A percentile compares a stretch with the other conserved stretches of the same genome.
Evolutionary conservation across 2,888 invertebrate species (phyloP).

Genomic region (Eupithecia inturbata): DNA sequence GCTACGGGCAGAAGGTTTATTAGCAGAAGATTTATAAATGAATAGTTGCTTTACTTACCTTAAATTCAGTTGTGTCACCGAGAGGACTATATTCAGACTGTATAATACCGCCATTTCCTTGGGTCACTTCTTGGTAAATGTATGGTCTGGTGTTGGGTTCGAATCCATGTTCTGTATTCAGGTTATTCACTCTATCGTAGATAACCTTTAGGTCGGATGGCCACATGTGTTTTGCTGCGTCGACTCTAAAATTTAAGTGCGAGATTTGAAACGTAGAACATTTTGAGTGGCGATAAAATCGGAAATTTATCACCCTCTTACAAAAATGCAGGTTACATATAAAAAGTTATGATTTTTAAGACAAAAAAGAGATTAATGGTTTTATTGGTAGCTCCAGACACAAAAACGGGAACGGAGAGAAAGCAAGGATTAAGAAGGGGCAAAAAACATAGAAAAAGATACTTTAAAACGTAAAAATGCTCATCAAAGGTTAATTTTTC

Average conservation of each 20-base stretch:
- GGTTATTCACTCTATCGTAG: conserved; percentile 81
- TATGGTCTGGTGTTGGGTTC: conserved; percentile 84
- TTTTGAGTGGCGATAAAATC: background rate
- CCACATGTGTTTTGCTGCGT: conserved; percentile 91
- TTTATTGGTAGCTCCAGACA: background rate
- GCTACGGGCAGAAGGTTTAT: background rate
- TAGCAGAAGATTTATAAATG: background rate
- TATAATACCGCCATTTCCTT: conserved; percentile 77
- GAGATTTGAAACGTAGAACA: background rate
- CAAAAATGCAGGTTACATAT: background rate
- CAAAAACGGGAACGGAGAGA: background rate
- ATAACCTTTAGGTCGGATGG: conserved; percentile 89
- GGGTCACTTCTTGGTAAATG: conserved; percentile 89
- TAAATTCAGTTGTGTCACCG: conserved; percentile 8
- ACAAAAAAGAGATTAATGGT: background rate
- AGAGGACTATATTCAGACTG: conserved; percentile 59
- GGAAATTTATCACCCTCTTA: background rate
- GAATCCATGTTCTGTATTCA: conserved; percentile 86
- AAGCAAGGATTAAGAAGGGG: background rate
- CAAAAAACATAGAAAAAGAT: background rate
- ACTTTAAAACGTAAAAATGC: background rate
- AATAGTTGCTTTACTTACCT: background rate
- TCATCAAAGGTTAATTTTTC: background rate
- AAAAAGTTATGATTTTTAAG: background rate
- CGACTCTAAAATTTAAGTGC: conserved; percentile 84